These are phyloP conservation scores for Acromyrmex echinatior DNA, from an alignment of 1,140 invertebrate genomes.

Conservation along the genomic window DNA sequence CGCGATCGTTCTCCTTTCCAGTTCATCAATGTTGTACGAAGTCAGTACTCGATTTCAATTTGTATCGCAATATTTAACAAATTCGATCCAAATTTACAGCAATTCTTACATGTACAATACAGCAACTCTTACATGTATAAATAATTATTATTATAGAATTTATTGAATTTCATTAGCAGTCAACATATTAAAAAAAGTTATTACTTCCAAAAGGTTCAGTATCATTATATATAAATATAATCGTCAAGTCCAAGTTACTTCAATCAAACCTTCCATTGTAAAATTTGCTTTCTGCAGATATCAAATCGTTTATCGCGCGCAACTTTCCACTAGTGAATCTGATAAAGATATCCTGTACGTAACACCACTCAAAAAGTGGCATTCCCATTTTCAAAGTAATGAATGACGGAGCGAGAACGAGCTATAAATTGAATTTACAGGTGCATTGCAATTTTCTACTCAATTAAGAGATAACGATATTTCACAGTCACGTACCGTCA, in stretches of 20 bases:
- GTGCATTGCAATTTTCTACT: slow-evolving; percentile 28
- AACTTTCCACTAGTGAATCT: slow-evolving; percentile 19
- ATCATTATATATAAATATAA: background rate
- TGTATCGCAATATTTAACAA: background rate
- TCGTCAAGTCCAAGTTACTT: background rate
- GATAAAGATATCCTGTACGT: slow-evolving; percentile 27
- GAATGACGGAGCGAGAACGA: slow-evolving; percentile 25
- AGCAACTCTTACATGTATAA: background rate
- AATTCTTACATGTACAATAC: background rate
- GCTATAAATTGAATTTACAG: slow-evolving; percentile 39
- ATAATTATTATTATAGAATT: background rate
- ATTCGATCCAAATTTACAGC: background rate
- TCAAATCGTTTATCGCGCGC: background rate
- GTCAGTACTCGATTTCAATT: background rate
- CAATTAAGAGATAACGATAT: slow-evolving; percentile 43
- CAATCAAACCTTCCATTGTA: background rate
- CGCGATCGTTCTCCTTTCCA: slow-evolving; percentile 17
- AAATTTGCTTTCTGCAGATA: slow-evolving; percentile 1
- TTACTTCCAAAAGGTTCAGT: background rate
- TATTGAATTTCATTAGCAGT: background rate
- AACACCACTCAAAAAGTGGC: slow-evolving; percentile 13
- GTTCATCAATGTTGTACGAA: background rate
- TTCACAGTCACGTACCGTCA: slow-evolving; percentile 1
- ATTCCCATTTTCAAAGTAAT: slow-evolving; percentile 26
- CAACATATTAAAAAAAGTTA: background rate